Evolutionary conservation across 1,140 invertebrate genomes (phyloP), one percentile per base, ranked within the genome.

Genomic region (Drosophila prosaltans): DNA sequence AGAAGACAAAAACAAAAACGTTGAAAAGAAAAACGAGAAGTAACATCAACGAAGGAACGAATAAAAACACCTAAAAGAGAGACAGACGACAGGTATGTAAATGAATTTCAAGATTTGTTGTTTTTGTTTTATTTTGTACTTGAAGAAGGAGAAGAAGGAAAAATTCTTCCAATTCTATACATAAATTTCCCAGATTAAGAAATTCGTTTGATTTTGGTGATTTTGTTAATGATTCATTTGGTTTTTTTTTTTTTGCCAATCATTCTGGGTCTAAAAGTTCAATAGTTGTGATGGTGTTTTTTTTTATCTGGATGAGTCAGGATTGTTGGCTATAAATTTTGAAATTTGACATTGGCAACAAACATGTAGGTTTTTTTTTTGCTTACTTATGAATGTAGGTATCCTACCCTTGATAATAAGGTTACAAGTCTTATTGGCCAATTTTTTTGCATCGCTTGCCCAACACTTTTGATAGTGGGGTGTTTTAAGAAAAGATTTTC

Each of bases 1-100:
- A 28, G 63, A 69, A 74, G 11, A 69, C 65, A 59, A 65, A 75
- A 57, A 58, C 55, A 74, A 62, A 74, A 74, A 68, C 40, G 59
- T 76, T 28, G 71, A 70, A 63, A 64, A 60, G 54, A 78, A 60
- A 43, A 69, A 81, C 59, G 71, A 43, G 4, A 26, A 24, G 9
- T 21, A 32, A 61, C 11, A 74, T 24, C 62, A 71, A 70, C 51
- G 55, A 64, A 78, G 26, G 57, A 69, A 75, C 36, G 74, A 48
- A 65, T 43, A 32, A 16, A 40, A 48, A 45, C 30, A 40, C 39
- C 32, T 21, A 32, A 28, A 32, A 51, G 11, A 59, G 16, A 40
- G 57, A 59, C 57, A 40, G 60, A 40, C 45, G 57, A 59, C 57
- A 40, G 60, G 60, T 62, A 62, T 40, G 26, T 62, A 43, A 51